These are phyloP conservation scores for Hypercompe scribonia DNA, from an alignment of 2,888 invertebrate species.

Conservation along the genomic window DNA sequence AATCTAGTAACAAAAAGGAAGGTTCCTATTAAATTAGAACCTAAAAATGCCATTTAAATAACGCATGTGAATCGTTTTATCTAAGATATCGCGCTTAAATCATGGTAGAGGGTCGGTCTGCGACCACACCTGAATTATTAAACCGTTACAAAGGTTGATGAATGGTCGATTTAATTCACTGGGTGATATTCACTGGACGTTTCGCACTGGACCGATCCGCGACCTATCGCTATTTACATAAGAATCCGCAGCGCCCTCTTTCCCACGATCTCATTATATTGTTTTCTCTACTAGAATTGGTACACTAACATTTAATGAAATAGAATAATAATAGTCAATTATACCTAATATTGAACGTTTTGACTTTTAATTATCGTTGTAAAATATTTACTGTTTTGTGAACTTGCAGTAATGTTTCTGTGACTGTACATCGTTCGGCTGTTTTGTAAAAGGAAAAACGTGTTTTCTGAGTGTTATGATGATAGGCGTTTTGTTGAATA, in stretches of 20 bases:
- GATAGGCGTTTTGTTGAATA: slow-evolving; percentile 43
- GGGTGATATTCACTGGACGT: slow-evolving; percentile 55
- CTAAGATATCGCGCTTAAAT: slow-evolving; percentile 28
- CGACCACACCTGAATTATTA: slow-evolving; percentile 74
- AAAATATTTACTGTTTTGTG: slow-evolving; percentile 32
- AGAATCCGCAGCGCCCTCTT: slow-evolving; percentile 69
- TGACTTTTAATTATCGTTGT: slow-evolving; percentile 29
- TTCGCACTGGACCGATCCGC: slow-evolving; percentile 73
- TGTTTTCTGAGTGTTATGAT: slow-evolving; percentile 29
- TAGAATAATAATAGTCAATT: slow-evolving; percentile 57
- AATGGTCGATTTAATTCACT: slow-evolving; percentile 58
- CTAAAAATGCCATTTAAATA: neutral
- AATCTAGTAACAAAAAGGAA: neutral
- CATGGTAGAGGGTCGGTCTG: slow-evolving; percentile 48
- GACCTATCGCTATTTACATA: slow-evolving; percentile 79
- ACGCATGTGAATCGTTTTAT: slow-evolving; percentile 1
- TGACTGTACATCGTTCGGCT: slow-evolving; percentile 28
- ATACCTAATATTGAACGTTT: slow-evolving; percentile 33
- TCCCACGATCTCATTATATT: slow-evolving; percentile 71
- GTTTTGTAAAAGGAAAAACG: slow-evolving; percentile 35
- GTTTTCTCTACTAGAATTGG: slow-evolving; percentile 54
- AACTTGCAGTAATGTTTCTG: slow-evolving; percentile 30
- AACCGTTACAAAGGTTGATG: slow-evolving; percentile 72
- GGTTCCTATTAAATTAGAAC: neutral
- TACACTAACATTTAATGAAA: slow-evolving; percentile 47